These are phyloP conservation scores for Lepus americanus DNA, from an alignment of 2,113 vertebrate species.

Conservation along the genomic window DNA sequence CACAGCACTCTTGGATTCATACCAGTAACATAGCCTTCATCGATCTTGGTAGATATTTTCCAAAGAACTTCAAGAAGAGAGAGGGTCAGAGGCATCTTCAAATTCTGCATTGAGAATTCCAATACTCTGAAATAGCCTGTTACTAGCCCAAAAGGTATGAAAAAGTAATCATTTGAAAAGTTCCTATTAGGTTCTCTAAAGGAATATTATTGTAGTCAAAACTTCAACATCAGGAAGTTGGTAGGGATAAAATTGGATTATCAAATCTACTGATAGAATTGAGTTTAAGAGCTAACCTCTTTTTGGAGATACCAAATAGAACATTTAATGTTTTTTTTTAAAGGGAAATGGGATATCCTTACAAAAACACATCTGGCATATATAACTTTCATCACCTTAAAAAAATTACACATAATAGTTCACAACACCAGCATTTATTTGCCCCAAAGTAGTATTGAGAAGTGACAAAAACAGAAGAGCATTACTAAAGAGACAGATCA, in stretches of 20 bases:
- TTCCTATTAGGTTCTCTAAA: not conserved
- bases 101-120: not conserved
- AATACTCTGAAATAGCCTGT: conserved; percentile 3
- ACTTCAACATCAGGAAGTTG: not conserved
- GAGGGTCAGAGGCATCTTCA: not conserved
- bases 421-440: conserved; percentile 54
- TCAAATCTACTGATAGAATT: not conserved
- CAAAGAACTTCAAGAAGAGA: not conserved
- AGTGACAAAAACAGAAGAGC: not conserved
- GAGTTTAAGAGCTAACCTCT: not conserved
- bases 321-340: conserved; percentile 26
- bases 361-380: conserved; percentile 4
- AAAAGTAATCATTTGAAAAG: not conserved
- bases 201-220: not conserved
- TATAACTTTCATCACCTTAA: conserved; percentile 44
- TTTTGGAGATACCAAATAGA: not conserved
- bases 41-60: not conserved
- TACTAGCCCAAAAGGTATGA: not conserved
- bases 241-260: not conserved
- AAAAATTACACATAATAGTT: not conserved
- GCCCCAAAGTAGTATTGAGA: not conserved
- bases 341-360: not conserved
- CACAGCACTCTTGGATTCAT: not conserved
- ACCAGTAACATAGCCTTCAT: not conserved
- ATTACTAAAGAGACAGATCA: not conserved